Percentiles rank a stretch among this genome's conserved stretches.
These are phyloP conservation scores for Chaetophractus vellerosus DNA, from an alignment of 2,797 vertebrate species.

Conservation along the genomic window DNA sequence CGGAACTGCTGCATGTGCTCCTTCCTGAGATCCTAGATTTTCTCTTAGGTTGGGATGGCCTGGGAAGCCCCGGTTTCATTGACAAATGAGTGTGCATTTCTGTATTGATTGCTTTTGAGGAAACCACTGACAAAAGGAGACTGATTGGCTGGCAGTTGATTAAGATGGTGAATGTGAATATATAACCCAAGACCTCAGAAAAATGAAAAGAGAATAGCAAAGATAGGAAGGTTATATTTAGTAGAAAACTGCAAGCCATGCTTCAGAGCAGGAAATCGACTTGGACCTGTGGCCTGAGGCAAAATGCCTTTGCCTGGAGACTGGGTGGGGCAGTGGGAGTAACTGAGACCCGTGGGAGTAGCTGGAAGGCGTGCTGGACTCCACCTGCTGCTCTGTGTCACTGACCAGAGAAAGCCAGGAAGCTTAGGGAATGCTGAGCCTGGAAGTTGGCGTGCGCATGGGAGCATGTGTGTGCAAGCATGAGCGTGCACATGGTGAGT, in stretches of 20 bases:
- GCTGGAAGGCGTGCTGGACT: not conserved
- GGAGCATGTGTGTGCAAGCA: too few species aligned
- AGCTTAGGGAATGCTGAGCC: not conserved
- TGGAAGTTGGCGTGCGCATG: not conserved
- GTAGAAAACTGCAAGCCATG: slow-evolving; percentile 33
- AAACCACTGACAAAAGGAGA: not conserved
- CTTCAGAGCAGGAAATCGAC: not conserved
- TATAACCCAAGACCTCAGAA: not conserved
- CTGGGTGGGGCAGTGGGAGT: not conserved
- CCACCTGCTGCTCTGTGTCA: not conserved
- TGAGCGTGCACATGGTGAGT: too few species aligned
- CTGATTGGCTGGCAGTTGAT: not conserved
- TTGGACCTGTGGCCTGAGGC: slow-evolving; percentile 9
- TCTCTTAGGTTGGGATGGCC: not conserved
- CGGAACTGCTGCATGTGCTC: not conserved
- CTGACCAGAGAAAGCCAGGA: not conserved
- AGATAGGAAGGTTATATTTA: slow-evolving; percentile 23
- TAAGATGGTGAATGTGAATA: not conserved
- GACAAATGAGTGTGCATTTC: not conserved
- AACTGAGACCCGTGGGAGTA: not conserved
- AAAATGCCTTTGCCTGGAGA: not conserved
- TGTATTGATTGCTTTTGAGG: not conserved
- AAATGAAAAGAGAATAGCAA: not conserved
- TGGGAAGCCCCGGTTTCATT: not conserved
- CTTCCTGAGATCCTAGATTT: not conserved